Conservation (phyloP, 2,888 invertebrate species). For the Phortica okadai region DNA sequence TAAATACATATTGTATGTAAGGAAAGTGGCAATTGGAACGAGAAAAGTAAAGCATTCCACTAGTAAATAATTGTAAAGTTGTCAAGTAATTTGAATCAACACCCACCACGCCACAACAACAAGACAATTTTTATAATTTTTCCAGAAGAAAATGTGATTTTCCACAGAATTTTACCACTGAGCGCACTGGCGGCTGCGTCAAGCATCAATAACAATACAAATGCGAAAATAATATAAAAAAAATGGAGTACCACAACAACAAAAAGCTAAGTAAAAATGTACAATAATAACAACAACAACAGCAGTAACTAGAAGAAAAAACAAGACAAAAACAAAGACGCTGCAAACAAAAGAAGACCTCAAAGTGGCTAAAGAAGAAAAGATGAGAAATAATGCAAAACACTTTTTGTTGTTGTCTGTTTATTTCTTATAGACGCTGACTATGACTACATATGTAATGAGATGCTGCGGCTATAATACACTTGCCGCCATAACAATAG, state of each 20-base stretch:
- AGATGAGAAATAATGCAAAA: conserved; percentile 1
- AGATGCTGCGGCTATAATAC: conserved; percentile 6
- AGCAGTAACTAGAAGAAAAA: not conserved
- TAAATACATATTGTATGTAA: not conserved
- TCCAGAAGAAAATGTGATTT: conserved; percentile 2
- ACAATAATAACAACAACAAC: not conserved
- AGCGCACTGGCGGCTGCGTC: not conserved
- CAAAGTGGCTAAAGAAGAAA: conserved; percentile 11
- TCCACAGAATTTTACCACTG: not conserved
- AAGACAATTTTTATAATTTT: conserved; percentile 10
- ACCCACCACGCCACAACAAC: not conserved
- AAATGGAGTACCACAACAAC: not conserved
- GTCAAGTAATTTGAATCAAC: not conserved
- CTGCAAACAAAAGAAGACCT: conserved; percentile 21
- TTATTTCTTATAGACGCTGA: not conserved
- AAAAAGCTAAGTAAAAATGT: not conserved
- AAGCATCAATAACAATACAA: conserved; percentile 21
- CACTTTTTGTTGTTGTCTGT: not conserved
- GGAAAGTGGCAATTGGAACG: not conserved
- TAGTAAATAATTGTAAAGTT: too few relatives aligned
- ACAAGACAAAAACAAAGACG: not conserved
- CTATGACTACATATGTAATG: not conserved
- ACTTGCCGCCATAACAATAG: conserved; percentile 12
- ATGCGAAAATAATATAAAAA: conserved; percentile 21
- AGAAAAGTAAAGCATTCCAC: too few relatives aligned